These are phyloP conservation scores for Congeria kusceri DNA, from an alignment of 2,888 invertebrate species.

Conservation along the genomic window DNA sequence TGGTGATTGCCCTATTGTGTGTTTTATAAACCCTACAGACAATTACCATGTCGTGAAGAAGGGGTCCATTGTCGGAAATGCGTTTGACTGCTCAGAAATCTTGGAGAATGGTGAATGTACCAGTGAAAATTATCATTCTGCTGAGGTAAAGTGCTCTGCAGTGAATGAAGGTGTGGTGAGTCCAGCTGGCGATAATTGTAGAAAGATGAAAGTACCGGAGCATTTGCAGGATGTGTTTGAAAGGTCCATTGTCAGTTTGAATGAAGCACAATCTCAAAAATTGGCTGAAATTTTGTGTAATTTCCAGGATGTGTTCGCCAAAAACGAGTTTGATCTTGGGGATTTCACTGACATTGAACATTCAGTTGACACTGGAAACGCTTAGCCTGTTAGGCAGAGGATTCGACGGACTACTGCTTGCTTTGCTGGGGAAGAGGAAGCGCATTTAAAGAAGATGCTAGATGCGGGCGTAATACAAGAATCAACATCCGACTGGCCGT, in stretches of 20 bases:
- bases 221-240: neutral
- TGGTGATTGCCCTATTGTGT: too few species aligned
- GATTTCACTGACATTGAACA: constrained; percentile 39
- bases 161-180: too few species aligned
- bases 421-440: constrained; percentile 47
- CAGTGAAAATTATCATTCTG: too few species aligned
- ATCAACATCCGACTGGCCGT: constrained; percentile 18
- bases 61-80: too few species aligned
- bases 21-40: too few species aligned
- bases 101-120: too few species aligned
- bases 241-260: too few species aligned
- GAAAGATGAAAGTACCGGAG: neutral
- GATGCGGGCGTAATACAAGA: constrained; percentile 31
- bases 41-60: too few species aligned
- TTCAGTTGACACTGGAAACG: constrained; percentile 37
- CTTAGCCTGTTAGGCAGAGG: constrained; percentile 40
- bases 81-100: too few species aligned
- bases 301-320: constrained; percentile 28
- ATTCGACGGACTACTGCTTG: constrained; percentile 39
- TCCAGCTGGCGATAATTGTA: neutral
- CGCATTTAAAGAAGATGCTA: constrained; percentile 29
- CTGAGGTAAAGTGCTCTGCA: too few species aligned
- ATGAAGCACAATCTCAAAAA: too few species aligned
- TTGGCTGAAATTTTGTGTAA: constrained; percentile 6
- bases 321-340: constrained; percentile 33